A percentile compares a stretch with the other conserved stretches of the same genome.
Conservation (phyloP, 2,888 invertebrate species). For the Drosophila greeni region DNA sequence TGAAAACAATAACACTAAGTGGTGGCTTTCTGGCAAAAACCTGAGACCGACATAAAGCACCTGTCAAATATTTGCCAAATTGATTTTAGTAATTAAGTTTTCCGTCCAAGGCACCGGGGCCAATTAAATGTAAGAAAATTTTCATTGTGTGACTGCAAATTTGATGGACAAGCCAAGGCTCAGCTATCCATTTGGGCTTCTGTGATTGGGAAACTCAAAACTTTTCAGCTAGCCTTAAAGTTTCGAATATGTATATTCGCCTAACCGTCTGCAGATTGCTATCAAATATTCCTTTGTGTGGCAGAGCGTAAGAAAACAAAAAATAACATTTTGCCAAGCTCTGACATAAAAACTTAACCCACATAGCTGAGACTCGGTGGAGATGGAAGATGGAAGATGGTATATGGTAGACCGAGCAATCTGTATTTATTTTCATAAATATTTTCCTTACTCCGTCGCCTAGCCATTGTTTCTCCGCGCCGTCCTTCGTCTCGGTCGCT, state of each 20-base stretch:
- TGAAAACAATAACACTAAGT: background rate
- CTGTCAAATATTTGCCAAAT: slow-evolving; percentile 13
- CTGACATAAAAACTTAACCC: slow-evolving; percentile 34
- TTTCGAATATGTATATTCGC: slow-evolving; percentile 20
- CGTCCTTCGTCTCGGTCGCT: background rate
- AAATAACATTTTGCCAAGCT: slow-evolving; percentile 25
- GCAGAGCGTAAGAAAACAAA: slow-evolving; percentile 19
- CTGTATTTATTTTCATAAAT: slow-evolving; percentile 41
- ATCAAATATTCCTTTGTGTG: slow-evolving; percentile 31
- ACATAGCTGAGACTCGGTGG: slow-evolving; percentile 18
- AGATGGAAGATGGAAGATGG: background rate
- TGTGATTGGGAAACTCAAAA: slow-evolving; percentile 10
- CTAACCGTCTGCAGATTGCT: slow-evolving; percentile 33
- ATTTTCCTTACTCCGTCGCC: slow-evolving; percentile 20
- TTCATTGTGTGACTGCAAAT: background rate
- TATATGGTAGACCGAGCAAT: slow-evolving; percentile 17
- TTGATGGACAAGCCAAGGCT: background rate
- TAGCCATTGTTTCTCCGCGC: slow-evolving; percentile 11
- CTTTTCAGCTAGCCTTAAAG: slow-evolving; percentile 25
- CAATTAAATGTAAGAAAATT: slow-evolving; percentile 6
- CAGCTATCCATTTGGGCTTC: background rate
- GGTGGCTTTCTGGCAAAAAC: background rate
- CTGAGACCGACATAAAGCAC: background rate
- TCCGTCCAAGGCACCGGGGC: background rate
- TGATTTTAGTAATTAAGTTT: slow-evolving; percentile 14